Conservation (phyloP, 2,888 invertebrate species). For the Cryptops parisi region DNA sequence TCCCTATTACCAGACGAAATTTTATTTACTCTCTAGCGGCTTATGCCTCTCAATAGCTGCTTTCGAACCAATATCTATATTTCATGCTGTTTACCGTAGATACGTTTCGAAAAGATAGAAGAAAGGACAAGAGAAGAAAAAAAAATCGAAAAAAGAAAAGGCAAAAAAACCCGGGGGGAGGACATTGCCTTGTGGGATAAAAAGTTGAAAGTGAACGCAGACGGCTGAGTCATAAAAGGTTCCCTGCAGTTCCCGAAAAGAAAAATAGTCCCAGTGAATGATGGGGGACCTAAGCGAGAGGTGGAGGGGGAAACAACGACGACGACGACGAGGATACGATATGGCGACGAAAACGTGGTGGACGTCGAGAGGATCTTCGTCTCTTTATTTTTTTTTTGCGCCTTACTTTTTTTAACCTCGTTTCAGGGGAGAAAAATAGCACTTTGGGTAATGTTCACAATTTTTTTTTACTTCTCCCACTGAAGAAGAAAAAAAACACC, state of each 20-base stretch:
- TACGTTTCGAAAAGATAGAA: constrained; percentile 1
- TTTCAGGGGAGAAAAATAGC: too few species aligned
- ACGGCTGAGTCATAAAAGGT: constrained; percentile 7
- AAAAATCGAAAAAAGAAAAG: constrained; percentile 4
- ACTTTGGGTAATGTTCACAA: too few species aligned
- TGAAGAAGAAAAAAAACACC: too few species aligned
- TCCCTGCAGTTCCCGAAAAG: neutral
- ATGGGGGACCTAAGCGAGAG: neutral
- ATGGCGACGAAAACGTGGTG: too few species aligned
- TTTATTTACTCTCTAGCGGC: constrained; percentile 8
- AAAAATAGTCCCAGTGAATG: neutral
- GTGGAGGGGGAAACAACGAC: too few species aligned
- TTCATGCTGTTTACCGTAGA: constrained; percentile 10
- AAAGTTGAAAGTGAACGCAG: neutral
- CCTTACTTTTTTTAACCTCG: too few species aligned
- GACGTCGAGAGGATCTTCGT: too few species aligned
- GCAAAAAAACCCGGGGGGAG: neutral
- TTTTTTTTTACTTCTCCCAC: too few species aligned
- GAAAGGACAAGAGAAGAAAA: neutral
- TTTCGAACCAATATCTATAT: constrained; percentile 2
- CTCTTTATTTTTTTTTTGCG: too few species aligned
- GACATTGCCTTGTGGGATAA: constrained; percentile 1
- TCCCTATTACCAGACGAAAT: neutral
- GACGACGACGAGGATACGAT: too few species aligned
- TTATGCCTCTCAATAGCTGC: neutral